A percentile compares a stretch with the other conserved stretches of the same genome.
Evolutionary conservation across 2,888 invertebrate genomes (phyloP).

Genomic region (Ferrisia virgata): DNA sequence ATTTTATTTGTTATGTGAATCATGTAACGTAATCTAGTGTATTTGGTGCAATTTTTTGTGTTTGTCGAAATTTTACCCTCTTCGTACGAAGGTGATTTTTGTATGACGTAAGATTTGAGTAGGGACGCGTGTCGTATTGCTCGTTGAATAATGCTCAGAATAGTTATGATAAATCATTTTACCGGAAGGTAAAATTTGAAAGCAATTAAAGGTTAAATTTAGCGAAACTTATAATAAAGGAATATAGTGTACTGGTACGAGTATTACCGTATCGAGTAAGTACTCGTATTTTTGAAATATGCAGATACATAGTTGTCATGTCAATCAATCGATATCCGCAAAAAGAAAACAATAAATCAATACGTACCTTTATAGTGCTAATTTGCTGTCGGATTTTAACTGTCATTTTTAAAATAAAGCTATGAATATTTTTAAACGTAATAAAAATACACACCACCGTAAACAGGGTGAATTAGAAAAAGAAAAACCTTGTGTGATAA

Average conservation of each 20-base stretch:
- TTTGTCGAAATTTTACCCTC: background rate
- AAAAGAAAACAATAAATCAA: background rate
- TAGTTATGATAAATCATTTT: background rate
- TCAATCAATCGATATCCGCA: background rate
- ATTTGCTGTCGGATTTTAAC: background rate
- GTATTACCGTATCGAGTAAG: background rate
- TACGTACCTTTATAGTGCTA: background rate
- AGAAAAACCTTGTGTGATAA: background rate
- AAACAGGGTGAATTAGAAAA: background rate
- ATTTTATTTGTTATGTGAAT: background rate
- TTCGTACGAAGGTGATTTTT: background rate
- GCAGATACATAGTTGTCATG: background rate
- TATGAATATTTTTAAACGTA: background rate
- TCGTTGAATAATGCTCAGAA: background rate
- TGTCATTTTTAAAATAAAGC: background rate
- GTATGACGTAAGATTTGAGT: background rate
- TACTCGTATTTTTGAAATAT: no score
- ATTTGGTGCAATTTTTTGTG: background rate
- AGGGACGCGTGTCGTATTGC: background rate
- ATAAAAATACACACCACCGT: background rate
- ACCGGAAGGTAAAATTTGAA: background rate
- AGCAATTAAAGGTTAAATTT: background rate
- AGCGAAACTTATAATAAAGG: background rate
- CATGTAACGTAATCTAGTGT: slow-evolving; percentile 16
- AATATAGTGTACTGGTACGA: background rate